Percentiles rank a stretch among this genome's conserved stretches.
Conservation (phyloP, 2,797 vertebrate species). For the Muscicapa comitata region DNA sequence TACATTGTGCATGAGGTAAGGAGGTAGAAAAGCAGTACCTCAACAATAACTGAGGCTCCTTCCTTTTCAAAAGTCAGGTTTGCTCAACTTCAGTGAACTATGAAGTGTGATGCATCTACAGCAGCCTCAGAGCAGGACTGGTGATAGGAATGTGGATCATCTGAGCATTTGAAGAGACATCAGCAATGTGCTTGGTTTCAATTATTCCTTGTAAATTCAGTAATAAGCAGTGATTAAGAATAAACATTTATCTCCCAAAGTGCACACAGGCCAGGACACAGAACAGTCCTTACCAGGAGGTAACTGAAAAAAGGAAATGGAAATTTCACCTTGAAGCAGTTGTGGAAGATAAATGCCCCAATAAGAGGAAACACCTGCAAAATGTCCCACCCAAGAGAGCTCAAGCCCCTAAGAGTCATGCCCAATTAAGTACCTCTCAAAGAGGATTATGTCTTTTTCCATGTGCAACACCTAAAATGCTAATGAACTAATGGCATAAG, state of each 20-base stretch:
- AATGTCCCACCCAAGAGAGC: background rate
- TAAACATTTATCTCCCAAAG: background rate
- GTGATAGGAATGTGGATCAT: background rate
- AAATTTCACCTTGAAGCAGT: background rate
- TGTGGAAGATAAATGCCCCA: background rate
- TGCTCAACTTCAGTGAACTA: background rate
- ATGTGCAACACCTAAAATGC: background rate
- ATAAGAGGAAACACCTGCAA: background rate
- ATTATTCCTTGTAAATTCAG: background rate
- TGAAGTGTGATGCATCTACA: background rate
- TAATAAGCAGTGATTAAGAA: background rate
- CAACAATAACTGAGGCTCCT: background rate
- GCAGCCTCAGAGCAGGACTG: background rate
- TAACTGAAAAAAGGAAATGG: background rate
- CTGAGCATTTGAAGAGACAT: background rate
- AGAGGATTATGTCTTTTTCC: background rate
- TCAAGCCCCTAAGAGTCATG: background rate
- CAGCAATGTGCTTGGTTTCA: background rate
- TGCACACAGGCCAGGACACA: background rate
- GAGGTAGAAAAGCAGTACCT: background rate
- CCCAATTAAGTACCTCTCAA: background rate
- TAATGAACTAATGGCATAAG: background rate
- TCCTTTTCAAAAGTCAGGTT: background rate
- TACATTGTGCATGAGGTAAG: background rate
- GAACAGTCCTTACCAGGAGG: background rate